A percentile compares a stretch with the other conserved stretches of the same genome.
phyloP scores from a whole-genome alignment of 2,797 vertebrate genomes.

The Lagocephalus sceleratus region DNA sequence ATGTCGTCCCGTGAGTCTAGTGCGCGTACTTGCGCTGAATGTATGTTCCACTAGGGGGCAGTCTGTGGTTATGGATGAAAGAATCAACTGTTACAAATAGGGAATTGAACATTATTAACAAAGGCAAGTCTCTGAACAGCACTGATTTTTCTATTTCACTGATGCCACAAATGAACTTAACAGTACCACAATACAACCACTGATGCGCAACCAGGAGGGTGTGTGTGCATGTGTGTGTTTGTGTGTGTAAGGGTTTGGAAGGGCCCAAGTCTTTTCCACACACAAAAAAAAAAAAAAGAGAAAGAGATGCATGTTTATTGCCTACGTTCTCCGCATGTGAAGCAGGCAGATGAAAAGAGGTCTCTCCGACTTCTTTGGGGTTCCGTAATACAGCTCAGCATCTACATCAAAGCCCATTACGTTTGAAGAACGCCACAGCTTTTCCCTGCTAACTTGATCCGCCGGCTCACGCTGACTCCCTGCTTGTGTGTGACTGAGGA shows the following conservation, averaged over 20 bases:
- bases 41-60: constrained; percentile 55
- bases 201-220: constrained; percentile 4
- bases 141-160: constrained; percentile 8
- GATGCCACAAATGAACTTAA: not conserved
- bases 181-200: constrained; percentile 6
- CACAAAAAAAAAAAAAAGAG: constrained; percentile 3
- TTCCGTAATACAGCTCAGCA: constrained; percentile 67
- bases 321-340: constrained; percentile 56
- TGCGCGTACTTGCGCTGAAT: not conserved
- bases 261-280: constrained; percentile 10
- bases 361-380: constrained; percentile 51
- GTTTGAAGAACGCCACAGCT: constrained; percentile 66
- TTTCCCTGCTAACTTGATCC: constrained; percentile 71
- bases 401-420: constrained; percentile 77
- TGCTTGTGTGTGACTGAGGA: constrained; percentile 60
- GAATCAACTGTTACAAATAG: not conserved
- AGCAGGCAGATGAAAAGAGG: constrained; percentile 67
- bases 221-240: constrained; percentile 9
- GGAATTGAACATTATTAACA: not conserved
- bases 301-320: constrained; percentile 45
- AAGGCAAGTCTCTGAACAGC: constrained; percentile 6
- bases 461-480: constrained; percentile 59
- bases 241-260: constrained; percentile 12
- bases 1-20: no score
- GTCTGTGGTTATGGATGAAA: constrained; percentile 21